phyloP scores from a whole-genome alignment of 1,140 invertebrate species.

The Lethrus apterus region DNA sequence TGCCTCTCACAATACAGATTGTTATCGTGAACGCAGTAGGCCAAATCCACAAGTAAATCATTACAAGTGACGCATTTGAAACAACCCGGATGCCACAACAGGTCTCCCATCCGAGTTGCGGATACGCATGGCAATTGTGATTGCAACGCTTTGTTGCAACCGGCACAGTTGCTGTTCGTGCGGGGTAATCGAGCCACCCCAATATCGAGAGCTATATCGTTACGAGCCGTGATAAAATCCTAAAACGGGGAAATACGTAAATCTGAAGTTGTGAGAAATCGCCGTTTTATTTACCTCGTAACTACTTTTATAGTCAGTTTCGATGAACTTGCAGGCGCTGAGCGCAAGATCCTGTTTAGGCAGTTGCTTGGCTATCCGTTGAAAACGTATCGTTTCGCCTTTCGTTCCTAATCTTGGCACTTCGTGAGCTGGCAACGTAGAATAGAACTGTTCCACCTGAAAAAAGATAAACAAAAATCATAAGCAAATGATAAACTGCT shows the following conservation, averaged over 20 bases:
- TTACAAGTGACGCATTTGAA: slow-evolving; percentile 79
- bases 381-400: slow-evolving; percentile 71
- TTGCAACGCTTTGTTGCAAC: slow-evolving; percentile 28
- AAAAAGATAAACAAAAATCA: slow-evolving; percentile 35
- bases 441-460: slow-evolving; percentile 65
- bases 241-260: slow-evolving; percentile 28
- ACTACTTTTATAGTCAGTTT: slow-evolving; percentile 62
- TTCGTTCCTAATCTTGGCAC: slow-evolving; percentile 67
- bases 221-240: slow-evolving; percentile 85
- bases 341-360: slow-evolving; percentile 91
- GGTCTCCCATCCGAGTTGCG: slow-evolving; percentile 32
- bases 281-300: slow-evolving; percentile 50
- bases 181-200: slow-evolving; percentile 57
- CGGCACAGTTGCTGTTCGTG: slow-evolving; percentile 37
- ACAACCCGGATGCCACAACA: slow-evolving; percentile 78
- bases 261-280: not conserved
- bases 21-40: slow-evolving; percentile 84
- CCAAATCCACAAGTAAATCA: slow-evolving; percentile 84
- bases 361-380: slow-evolving; percentile 80
- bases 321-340: slow-evolving; percentile 81
- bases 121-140: slow-evolving; percentile 30
- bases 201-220: slow-evolving; percentile 92
- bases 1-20: slow-evolving; percentile 86
- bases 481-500: too few relatives aligned
- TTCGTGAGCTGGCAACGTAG: slow-evolving; percentile 65